phyloP scores from a whole-genome alignment of 2,888 invertebrate species.

The Operophtera brumata region DNA sequence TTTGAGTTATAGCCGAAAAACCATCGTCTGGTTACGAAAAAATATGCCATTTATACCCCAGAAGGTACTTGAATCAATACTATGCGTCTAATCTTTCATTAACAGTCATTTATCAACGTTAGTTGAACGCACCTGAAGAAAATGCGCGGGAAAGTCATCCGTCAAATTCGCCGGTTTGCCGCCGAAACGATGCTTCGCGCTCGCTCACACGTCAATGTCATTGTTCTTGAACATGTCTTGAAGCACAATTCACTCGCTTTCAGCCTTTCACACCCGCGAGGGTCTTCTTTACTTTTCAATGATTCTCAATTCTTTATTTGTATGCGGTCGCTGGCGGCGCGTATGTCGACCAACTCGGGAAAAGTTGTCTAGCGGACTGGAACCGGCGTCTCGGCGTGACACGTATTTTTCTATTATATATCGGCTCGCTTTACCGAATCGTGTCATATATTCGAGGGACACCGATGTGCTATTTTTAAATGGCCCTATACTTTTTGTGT shows the following conservation, averaged over 20 bases:
- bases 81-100: constrained; percentile 42
- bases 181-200: constrained; percentile 58
- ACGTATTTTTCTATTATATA: constrained; percentile 67
- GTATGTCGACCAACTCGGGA: constrained; percentile 69
- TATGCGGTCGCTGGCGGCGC: constrained; percentile 40
- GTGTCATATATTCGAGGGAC: constrained; percentile 64
- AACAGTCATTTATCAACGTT: constrained; percentile 51
- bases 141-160: constrained; percentile 72
- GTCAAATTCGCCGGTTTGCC: constrained; percentile 65
- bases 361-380: constrained; percentile 72
- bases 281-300: too few species aligned
- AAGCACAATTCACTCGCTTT: constrained; percentile 19
- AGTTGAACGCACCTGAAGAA: constrained; percentile 73
- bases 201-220: constrained; percentile 64
- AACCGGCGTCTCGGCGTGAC: constrained; percentile 52
- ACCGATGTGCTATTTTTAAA: constrained; percentile 66
- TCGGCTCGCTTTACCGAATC: constrained; percentile 60
- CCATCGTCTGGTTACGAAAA: constrained; percentile 30
- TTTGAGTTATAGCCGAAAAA: constrained; percentile 40
- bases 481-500: constrained; percentile 44
- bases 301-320: constrained; percentile 24
- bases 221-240: constrained; percentile 32
- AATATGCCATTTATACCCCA: constrained; percentile 7
- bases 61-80: constrained; percentile 22
- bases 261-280: constrained; percentile 9